Evolutionary conservation across 2,797 vertebrate genomes (phyloP).

Genomic region (Trachurus trachurus): DNA sequence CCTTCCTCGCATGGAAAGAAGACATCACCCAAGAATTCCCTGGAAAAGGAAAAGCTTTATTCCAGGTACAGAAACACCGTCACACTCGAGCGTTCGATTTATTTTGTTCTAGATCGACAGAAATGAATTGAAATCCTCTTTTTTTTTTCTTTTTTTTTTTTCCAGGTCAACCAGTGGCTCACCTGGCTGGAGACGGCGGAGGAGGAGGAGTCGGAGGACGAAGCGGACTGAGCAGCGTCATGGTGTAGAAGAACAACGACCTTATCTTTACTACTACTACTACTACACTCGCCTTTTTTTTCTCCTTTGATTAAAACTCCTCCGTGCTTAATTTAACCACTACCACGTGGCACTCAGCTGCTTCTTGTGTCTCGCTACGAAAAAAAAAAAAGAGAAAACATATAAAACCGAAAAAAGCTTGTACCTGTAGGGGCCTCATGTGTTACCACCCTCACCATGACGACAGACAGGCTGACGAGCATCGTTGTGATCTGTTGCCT

Average conservation of each 20-base stretch:
- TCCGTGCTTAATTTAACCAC: slow-evolving; percentile 89
- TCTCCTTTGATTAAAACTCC: slow-evolving; percentile 41
- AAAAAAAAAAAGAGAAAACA: slow-evolving; percentile 44
- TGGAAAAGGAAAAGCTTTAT: slow-evolving; percentile 99
- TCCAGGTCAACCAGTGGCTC: slow-evolving; percentile 98
- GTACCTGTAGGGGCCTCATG: slow-evolving; percentile 85
- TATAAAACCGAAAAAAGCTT: slow-evolving; percentile 80
- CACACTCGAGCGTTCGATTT: accelerated
- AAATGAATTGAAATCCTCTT: too few species aligned
- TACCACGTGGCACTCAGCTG: slow-evolving; percentile 91
- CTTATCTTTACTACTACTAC: slow-evolving; percentile 80
- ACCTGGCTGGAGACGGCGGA: slow-evolving; percentile 99
- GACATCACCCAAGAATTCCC: slow-evolving; percentile 99
- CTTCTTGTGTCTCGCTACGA: slow-evolving; percentile 88
- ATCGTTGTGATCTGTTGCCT: slow-evolving; percentile 81
- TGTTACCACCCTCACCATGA: slow-evolving; percentile 79
- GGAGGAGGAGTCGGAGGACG: slow-evolving; percentile 99
- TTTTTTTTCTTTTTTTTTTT: background rate
- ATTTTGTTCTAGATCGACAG: background rate
- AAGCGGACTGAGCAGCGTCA: slow-evolving; percentile 93
- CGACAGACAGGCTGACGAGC: slow-evolving; percentile 88
- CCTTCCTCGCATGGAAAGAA: slow-evolving; percentile 99
- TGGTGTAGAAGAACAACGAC: slow-evolving; percentile 89
- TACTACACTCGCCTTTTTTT: slow-evolving; percentile 43
- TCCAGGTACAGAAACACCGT: slow-evolving; percentile 88